phyloP scores from a whole-genome alignment of 2,888 invertebrate genomes.

The Cyrtodaria siliqua region DNA sequence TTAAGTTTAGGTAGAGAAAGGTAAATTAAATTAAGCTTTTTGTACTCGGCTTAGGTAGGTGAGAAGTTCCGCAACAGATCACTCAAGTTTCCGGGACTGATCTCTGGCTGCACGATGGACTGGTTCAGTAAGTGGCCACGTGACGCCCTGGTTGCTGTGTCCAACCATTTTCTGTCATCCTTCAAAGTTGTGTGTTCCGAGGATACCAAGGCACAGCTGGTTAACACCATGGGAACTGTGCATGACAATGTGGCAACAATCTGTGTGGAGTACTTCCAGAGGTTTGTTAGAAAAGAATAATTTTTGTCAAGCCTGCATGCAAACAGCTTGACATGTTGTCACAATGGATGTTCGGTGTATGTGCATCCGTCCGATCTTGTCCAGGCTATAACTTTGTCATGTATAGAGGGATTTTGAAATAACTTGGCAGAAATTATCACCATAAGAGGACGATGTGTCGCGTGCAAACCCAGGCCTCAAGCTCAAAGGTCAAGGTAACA shows the following conservation, averaged over 20 bases:
- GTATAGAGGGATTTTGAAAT: too few relatives aligned
- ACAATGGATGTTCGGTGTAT: too few relatives aligned
- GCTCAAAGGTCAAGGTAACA: too few relatives aligned
- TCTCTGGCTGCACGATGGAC: conserved; percentile 86
- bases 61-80: conserved; percentile 83
- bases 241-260: conserved; percentile 81
- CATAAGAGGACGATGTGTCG: too few relatives aligned
- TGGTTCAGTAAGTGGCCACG: conserved; percentile 85
- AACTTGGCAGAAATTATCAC: too few relatives aligned
- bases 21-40: background rate
- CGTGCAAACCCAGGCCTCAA: too few relatives aligned
- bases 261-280: conserved; percentile 83
- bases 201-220: conserved; percentile 76
- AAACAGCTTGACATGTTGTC: too few relatives aligned
- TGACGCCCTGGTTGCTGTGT: conserved; percentile 84
- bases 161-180: conserved; percentile 81
- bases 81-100: conserved; percentile 85
- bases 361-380: too few relatives aligned
- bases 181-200: conserved; percentile 78
- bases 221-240: conserved; percentile 82
- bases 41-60: conserved; percentile 78
- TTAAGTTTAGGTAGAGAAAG: too few relatives aligned
- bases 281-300: too few relatives aligned
- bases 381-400: too few relatives aligned
- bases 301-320: too few relatives aligned